Base-by-base conservation (phyloP, 2,888 invertebrate species). In the Mylabris sibirica region DNA sequence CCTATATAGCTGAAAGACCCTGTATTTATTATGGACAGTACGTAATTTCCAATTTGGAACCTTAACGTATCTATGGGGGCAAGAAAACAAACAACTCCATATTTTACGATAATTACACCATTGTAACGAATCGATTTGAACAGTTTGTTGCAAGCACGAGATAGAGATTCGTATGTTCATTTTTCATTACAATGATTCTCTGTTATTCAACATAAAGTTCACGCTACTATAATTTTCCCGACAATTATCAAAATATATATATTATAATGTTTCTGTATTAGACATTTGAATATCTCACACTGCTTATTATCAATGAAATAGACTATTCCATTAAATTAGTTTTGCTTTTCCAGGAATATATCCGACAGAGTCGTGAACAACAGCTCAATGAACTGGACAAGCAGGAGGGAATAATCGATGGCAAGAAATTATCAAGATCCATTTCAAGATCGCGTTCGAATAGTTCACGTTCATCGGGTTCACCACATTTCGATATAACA, bases 321-420 rank as follows among this genome's bases (percentile, higher is more conserved):
- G 30, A 30, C 30, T 4, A 1, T 30, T 30, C 30, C 0, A 65
- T 65, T 24, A n/a, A 49, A 24, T 49, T 24, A 63, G 49, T 24
- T 24, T 24, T 24, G 8, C 4, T 22, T 53, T n/a, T 53, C 20
- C 86, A 92, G 91, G 91, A 91, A 77, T 90, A 91, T 83, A 91
- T 94, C 78, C 88, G 92, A 6, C 92, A 93, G 78, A 94, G 94
- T 0, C 90, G 93, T 67, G 94, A 94, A 81, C 93, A 93, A 77
- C 90, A 92, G 49, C 85, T 94, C 69, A 92, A 94, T 81, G 90
- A 91, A 80, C 83, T 91, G 74, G 91, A 90, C 68, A 84, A 83
- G 68, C 75, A 75, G 60, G 69, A 66, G 35, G 66, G 30, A 30
- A 30, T 57, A 53, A 64, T 71, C 62, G 69, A 66, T 30, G 64